A percentile compares a stretch with the other conserved stretches of the same genome.
These are phyloP conservation scores for Spea multiplicata DNA, from an alignment of 2,113 vertebrate genomes.

Conservation along the genomic window DNA sequence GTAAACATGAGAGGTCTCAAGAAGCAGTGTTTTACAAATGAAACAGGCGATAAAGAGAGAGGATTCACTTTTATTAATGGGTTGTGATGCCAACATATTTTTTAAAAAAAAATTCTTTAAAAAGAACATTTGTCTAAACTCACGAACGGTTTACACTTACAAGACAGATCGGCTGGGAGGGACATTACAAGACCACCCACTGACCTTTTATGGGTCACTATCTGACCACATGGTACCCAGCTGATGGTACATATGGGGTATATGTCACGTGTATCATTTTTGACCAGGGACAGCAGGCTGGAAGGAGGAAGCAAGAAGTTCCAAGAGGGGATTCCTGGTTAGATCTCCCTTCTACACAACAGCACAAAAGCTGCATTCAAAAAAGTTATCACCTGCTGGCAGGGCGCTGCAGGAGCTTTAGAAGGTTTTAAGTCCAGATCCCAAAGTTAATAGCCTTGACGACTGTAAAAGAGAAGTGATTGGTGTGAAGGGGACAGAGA, in stretches of 20 bases:
- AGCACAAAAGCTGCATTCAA: constrained; percentile 43
- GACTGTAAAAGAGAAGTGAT: neutral
- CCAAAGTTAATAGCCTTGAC: neutral
- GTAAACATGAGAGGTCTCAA: constrained; percentile 13
- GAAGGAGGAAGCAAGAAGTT: constrained; percentile 64
- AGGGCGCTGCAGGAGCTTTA: constrained; percentile 45
- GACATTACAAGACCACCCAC: constrained; percentile 53
- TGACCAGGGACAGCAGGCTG: constrained; percentile 77
- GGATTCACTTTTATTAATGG: too few species aligned
- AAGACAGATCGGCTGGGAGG: constrained; percentile 17
- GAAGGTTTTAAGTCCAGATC: constrained; percentile 11
- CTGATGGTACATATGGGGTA: constrained; percentile 73
- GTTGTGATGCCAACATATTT: neutral
- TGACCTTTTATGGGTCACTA: constrained; percentile 69
- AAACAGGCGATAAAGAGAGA: constrained; percentile 6
- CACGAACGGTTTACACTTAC: neutral
- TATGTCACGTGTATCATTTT: constrained; percentile 73
- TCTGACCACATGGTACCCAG: constrained; percentile 59
- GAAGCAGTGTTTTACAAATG: neutral
- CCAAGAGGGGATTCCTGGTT: constrained; percentile 66
- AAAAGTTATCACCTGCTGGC: constrained; percentile 39
- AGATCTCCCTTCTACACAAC: constrained; percentile 58
- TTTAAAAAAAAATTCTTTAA: constrained; percentile 1
- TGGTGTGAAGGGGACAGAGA: constrained; percentile 39
- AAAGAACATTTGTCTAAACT: constrained; percentile 30